Base-by-base conservation (phyloP, 2,888 invertebrate species). In the Drosophila antonietae region DNA sequence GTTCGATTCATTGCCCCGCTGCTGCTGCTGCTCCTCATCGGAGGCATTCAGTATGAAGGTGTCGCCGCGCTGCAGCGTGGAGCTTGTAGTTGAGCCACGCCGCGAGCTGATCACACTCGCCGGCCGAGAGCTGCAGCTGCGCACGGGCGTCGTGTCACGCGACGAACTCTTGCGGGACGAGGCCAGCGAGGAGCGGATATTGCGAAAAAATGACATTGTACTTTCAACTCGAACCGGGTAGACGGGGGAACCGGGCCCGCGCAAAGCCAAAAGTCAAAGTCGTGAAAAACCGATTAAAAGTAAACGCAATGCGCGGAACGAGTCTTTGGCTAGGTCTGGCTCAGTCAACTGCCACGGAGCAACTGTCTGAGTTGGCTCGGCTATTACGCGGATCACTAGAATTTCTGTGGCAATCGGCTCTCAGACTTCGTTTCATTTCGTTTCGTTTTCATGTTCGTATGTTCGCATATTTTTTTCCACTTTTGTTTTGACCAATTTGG, bases 201-300 rank as follows among this genome's bases (percentile, higher is more conserved):
- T 92, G 74, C 92, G 92, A 81, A 93, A 90, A 80, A 92, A 92
- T 69, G 92, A 91, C 92, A 92, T 92, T 69, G 55, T 23, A 37
- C 64, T 67, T 71, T 68, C 56, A 74, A 62, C 70, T 84, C 68
- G 73, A 68, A 28, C 55, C 55, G 51, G 37, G 10, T 0, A 8
- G 8, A 28, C 28, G 28, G 6, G 12, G 7, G 39, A 2, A 14
- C 2, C 15, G n/a, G 14, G 39, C 55, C 39, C 55, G 55, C 41
- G 23, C 52, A 53, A 53, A 37, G 37, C 37, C 20, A 8, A 46
- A 46, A 23, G 23, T 44, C 35, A 44, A 44, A 43, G 18, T 47
- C 15, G 12, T 8, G 15, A 35, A 35, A 28, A 28, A 28, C 28
- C 28, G 28, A 28, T 28, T 28, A 6, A 6, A 28, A 28, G 6